phyloP scores from a whole-genome alignment of 1,140 invertebrate genomes.

The Halotydeus destructor region DNA sequence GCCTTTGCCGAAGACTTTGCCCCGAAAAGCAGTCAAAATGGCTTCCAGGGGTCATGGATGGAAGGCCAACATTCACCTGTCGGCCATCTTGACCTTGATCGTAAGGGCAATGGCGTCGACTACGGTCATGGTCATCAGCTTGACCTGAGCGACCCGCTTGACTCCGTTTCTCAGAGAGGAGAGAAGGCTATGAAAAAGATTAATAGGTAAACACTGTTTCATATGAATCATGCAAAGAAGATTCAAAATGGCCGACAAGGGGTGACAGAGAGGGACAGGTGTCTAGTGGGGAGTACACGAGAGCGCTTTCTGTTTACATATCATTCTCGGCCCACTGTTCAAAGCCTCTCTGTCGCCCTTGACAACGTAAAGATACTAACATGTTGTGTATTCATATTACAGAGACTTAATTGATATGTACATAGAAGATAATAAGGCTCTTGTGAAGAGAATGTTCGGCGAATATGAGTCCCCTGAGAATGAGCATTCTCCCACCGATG shows the following conservation, averaged over 20 bases:
- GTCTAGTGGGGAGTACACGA: not conserved
- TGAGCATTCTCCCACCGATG: not conserved
- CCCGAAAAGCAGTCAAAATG: too few relatives aligned
- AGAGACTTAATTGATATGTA: conserved; percentile 71
- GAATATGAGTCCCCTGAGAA: conserved; percentile 3
- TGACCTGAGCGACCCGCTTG: too few relatives aligned
- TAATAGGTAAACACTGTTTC: not conserved
- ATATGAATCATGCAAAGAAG: not conserved
- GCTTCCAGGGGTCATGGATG: too few relatives aligned
- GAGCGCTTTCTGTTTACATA: conserved; percentile 2
- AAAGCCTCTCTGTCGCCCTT: not conserved
- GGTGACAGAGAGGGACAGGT: too few relatives aligned
- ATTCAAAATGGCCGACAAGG: too few relatives aligned
- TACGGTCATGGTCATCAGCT: too few relatives aligned
- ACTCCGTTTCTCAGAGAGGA: too few relatives aligned
- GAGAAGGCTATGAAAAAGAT: too few relatives aligned
- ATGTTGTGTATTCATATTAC: conserved; percentile 27
- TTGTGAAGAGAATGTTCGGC: conserved; percentile 69
- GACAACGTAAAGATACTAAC: too few relatives aligned
- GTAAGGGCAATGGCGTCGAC: too few relatives aligned
- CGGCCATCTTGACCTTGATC: too few relatives aligned
- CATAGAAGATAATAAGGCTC: conserved; percentile 77
- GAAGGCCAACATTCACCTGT: too few relatives aligned
- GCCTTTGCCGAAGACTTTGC: not conserved
- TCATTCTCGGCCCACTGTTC: not conserved